These are phyloP conservation scores for Anser cygnoides DNA, from an alignment of 2,113 vertebrate genomes.

Conservation along the genomic window DNA sequence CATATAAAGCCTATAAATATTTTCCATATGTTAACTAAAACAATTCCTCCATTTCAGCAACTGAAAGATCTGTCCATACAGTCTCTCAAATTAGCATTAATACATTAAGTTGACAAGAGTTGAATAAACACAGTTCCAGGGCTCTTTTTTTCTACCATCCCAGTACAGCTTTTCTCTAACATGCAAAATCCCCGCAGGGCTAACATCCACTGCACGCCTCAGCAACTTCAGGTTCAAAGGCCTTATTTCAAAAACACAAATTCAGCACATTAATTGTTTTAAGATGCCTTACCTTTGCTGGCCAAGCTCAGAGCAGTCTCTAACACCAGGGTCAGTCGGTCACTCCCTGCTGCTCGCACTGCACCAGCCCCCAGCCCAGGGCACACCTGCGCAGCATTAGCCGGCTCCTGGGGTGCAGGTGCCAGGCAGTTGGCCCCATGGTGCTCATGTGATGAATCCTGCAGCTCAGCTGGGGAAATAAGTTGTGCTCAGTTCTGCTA, in stretches of 20 bases:
- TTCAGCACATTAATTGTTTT: neutral
- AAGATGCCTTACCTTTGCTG: neutral
- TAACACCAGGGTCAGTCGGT: neutral
- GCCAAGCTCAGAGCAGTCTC: neutral
- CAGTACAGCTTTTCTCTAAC: neutral
- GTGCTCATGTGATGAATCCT: neutral
- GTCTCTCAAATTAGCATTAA: neutral
- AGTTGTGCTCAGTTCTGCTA: neutral
- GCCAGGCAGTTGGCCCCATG: neutral
- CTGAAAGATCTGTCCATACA: neutral
- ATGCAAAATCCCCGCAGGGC: neutral
- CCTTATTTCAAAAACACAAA: neutral
- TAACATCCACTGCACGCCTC: neutral
- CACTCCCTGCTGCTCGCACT: neutral
- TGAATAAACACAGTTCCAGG: neutral
- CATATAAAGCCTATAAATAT: conserved; percentile 41
- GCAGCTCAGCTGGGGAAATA: neutral
- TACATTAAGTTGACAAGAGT: neutral
- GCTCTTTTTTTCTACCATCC: neutral
- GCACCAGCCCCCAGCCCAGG: neutral
- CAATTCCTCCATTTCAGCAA: conserved; percentile 14
- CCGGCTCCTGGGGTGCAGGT: neutral
- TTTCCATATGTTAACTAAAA: conserved; percentile 56
- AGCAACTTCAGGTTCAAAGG: neutral
- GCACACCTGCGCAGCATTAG: neutral